Evolutionary conservation across 2,888 invertebrate species (phyloP).

Genomic region (Epistrophe eligans): DNA sequence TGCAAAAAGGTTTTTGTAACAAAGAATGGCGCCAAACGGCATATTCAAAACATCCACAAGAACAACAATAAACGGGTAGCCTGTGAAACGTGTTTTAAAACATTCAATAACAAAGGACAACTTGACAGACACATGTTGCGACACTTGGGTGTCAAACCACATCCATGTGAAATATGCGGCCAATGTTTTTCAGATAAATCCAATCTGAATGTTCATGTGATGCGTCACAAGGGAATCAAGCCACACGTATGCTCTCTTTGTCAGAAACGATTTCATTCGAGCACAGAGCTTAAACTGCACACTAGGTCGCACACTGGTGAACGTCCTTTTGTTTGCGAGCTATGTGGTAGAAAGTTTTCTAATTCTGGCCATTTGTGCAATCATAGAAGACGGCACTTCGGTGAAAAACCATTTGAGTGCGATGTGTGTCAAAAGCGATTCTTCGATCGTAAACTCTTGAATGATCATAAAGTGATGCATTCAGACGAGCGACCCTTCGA

Average conservation of each 20-base stretch:
- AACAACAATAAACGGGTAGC: background rate
- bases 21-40: conserved; percentile 36
- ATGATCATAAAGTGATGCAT: conserved; percentile 82
- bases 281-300: conserved; percentile 71
- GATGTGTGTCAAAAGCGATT: conserved; percentile 69
- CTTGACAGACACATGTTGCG: conserved; percentile 45
- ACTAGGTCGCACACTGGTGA: conserved; percentile 70
- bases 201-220: conserved; percentile 81
- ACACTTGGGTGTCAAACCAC: conserved; percentile 56
- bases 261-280: conserved; percentile 78
- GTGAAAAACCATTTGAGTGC: conserved; percentile 64
- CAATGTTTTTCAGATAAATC: conserved; percentile 81
- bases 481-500: conserved; percentile 80
- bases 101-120: conserved; percentile 34
- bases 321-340: conserved; percentile 70
- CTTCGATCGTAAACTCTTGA: conserved; percentile 77
- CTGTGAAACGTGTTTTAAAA: conserved; percentile 47
- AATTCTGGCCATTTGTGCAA: conserved; percentile 70
- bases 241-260: conserved; percentile 81
- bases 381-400: conserved; percentile 69
- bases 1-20: conserved; percentile 47
- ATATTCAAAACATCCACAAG: conserved; percentile 41
- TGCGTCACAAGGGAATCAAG: conserved; percentile 82
- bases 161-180: conserved; percentile 80
- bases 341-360: conserved; percentile 67